phyloP scores from a whole-genome alignment of 2,113 vertebrate species.

The Capreolus pygargus region DNA sequence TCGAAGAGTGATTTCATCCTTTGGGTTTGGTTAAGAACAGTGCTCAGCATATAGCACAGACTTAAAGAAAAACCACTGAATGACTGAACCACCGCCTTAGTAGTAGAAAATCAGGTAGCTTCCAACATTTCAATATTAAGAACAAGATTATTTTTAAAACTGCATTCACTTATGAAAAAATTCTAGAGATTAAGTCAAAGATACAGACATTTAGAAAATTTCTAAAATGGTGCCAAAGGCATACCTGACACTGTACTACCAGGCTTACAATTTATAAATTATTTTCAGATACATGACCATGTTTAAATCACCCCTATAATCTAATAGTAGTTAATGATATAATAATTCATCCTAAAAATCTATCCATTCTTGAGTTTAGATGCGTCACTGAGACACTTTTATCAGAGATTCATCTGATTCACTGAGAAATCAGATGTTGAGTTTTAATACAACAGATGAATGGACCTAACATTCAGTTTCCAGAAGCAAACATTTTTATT shows the following conservation, averaged over 20 bases:
- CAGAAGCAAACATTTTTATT: neutral
- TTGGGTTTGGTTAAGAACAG: neutral
- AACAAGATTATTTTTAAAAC: neutral
- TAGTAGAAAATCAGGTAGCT: neutral
- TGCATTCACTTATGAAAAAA: neutral
- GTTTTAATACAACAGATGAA: neutral
- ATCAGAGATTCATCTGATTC: neutral
- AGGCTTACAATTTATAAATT: neutral
- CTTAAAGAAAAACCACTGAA: neutral
- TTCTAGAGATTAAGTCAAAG: neutral
- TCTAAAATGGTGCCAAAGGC: neutral
- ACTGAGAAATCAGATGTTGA: neutral
- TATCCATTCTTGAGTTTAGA: neutral
- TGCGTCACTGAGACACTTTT: neutral
- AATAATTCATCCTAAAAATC: neutral
- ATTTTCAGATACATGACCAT: neutral
- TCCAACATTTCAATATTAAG: neutral
- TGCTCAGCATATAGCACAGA: fast-evolving
- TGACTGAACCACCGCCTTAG: neutral
- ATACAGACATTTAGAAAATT: neutral
- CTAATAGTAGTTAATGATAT: neutral
- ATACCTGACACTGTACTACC: neutral
- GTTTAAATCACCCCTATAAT: neutral
- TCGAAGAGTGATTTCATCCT: neutral
- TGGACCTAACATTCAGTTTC: neutral